These are phyloP conservation scores for Lasioglossum baleicum DNA, from an alignment of 1,140 invertebrate species.

Conservation along the genomic window DNA sequence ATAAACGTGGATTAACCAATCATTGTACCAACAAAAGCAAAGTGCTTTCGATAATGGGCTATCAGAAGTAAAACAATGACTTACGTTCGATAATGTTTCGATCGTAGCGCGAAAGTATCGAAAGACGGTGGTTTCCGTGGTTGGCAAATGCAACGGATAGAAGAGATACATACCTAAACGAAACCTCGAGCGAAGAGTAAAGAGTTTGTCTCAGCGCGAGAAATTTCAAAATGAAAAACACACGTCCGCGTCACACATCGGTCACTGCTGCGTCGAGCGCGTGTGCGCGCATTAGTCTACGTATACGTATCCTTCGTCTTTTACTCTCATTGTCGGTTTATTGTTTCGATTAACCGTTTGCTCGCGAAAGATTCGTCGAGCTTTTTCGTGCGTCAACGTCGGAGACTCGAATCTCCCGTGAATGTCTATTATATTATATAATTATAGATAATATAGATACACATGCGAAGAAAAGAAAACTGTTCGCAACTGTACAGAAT, in stretches of 20 bases:
- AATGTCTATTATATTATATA: too few relatives aligned
- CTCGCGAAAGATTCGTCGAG: not conserved
- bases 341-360: constrained; percentile 10
- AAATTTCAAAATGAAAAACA: not conserved
- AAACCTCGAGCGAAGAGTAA: too few relatives aligned
- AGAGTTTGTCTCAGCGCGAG: too few relatives aligned
- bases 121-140: not conserved
- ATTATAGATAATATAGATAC: too few relatives aligned
- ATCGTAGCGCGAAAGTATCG: not conserved
- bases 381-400: too few relatives aligned
- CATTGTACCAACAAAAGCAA: not conserved
- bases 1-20: constrained; percentile 5
- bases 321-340: not conserved
- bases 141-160: not conserved
- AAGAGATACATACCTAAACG: not conserved
- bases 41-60: constrained; percentile 30
- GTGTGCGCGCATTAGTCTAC: not conserved
- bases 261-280: constrained; percentile 2
- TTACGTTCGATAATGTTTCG: not conserved
- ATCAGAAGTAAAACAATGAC: constrained; percentile 20
- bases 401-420: too few relatives aligned
- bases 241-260: too few relatives aligned
- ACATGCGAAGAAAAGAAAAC: too few relatives aligned
- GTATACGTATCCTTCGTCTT: not conserved
- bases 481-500: too few relatives aligned